Evolutionary conservation across 2,113 vertebrate genomes (phyloP).

Genomic region (Nematolebias whitei): DNA sequence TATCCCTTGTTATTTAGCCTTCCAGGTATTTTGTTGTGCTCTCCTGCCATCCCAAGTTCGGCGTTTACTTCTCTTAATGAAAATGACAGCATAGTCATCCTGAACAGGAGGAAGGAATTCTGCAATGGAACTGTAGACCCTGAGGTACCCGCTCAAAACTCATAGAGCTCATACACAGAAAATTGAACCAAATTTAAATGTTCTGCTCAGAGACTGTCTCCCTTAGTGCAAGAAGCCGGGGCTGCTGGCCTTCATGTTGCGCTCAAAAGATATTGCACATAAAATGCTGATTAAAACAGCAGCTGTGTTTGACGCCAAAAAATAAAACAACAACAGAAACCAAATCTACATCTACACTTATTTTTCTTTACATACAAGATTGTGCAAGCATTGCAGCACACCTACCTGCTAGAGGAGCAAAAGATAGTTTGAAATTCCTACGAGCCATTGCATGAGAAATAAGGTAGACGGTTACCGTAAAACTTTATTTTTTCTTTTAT

Average conservation of each 20-base stretch:
- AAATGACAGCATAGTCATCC: slow-evolving; percentile 7
- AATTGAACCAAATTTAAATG: neutral
- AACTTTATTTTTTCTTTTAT: too few species aligned
- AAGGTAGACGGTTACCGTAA: too few species aligned
- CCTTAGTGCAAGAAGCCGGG: neutral
- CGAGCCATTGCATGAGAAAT: too few species aligned
- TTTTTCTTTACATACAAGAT: too few species aligned
- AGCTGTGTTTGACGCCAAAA: too few species aligned
- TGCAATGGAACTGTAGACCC: slow-evolving; percentile 34
- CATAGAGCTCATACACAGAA: neutral
- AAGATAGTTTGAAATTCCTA: too few species aligned
- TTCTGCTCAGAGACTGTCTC: neutral
- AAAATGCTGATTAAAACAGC: neutral
- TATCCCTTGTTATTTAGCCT: slow-evolving; percentile 29
- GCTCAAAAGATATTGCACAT: too few species aligned
- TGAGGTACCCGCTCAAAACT: slow-evolving; percentile 34
- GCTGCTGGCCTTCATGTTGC: too few species aligned
- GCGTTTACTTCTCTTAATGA: slow-evolving; percentile 30
- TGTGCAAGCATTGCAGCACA: too few species aligned
- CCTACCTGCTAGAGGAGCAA: too few species aligned
- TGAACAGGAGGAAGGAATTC: slow-evolving; percentile 13
- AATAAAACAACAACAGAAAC: too few species aligned
- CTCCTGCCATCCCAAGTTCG: slow-evolving; percentile 24
- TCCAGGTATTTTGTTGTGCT: slow-evolving; percentile 47
- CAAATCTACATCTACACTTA: too few species aligned